Conservation (phyloP, 2,888 invertebrate genomes). For the Notodonta dromedarius region DNA sequence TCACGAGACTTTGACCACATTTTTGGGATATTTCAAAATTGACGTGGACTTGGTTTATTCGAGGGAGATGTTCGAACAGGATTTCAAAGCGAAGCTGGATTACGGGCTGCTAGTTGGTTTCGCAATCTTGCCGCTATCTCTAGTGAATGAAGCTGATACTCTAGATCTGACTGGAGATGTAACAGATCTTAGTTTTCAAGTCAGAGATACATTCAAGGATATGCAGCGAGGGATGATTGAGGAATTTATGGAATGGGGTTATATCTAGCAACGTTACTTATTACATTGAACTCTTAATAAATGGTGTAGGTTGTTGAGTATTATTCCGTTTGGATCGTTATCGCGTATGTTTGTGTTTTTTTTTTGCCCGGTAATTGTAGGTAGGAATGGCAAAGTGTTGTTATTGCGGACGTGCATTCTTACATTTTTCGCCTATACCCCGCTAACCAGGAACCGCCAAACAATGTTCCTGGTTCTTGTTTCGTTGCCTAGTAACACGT, state of each 20-base stretch:
- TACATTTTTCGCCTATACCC: too few relatives aligned
- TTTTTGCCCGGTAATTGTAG: too few relatives aligned
- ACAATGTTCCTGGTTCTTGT: too few relatives aligned
- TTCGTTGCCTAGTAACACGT: too few relatives aligned
- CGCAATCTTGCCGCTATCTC: conserved; percentile 46
- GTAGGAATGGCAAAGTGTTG: too few relatives aligned
- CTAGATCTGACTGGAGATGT: conserved; percentile 41
- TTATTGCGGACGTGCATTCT: too few relatives aligned
- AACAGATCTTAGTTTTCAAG: conserved; percentile 31
- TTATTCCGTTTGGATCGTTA: too few relatives aligned
- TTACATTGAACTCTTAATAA: background rate
- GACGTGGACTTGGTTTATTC: conserved; percentile 41
- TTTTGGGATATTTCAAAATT: conserved; percentile 24
- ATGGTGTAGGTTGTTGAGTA: too few relatives aligned
- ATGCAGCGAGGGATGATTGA: conserved; percentile 48
- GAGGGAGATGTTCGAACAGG: conserved; percentile 47
- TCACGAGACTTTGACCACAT: conserved; percentile 8
- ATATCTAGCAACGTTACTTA: conserved; percentile 25
- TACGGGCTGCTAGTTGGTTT: conserved; percentile 52
- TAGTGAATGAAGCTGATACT: conserved; percentile 41
- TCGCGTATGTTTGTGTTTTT: too few relatives aligned
- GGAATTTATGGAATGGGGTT: conserved; percentile 49
- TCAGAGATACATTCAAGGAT: conserved; percentile 38
- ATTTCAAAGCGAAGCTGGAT: conserved; percentile 47
- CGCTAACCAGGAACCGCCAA: too few relatives aligned